Evolutionary conservation across 2,888 invertebrate species (phyloP).

Genomic region (Hyalella azteca): DNA sequence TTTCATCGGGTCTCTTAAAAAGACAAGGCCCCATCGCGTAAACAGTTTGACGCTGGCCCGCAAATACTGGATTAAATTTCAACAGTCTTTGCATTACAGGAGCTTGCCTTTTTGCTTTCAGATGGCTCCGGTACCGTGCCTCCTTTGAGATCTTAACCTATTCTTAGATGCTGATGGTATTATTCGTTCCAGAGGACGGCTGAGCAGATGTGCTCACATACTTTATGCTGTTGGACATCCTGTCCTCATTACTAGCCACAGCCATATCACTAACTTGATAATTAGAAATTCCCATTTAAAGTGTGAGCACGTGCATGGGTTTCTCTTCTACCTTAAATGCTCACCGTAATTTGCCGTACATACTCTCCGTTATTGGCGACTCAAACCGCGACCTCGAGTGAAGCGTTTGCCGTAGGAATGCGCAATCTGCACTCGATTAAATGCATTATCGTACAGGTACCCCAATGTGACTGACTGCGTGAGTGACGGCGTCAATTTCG

Average conservation of each 20-base stretch:
- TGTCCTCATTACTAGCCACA: background rate
- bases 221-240: background rate
- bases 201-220: background rate
- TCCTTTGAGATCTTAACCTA: background rate
- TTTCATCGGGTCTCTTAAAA: background rate
- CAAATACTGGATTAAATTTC: background rate
- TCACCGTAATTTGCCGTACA: background rate
- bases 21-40: background rate
- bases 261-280: background rate
- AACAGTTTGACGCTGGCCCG: background rate
- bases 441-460: background rate
- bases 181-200: background rate
- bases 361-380: slow-evolving; percentile 36
- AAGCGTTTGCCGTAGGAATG: background rate
- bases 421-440: slow-evolving; percentile 8
- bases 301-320: slow-evolving; percentile 27
- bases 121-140: background rate
- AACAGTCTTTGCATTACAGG: background rate
- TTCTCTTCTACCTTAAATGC: slow-evolving; percentile 3
- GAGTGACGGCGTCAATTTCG: background rate
- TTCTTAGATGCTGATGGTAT: slow-evolving; percentile 7
- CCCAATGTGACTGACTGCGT: background rate
- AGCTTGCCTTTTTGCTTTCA: background rate
- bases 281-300: background rate
- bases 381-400: background rate